These are phyloP conservation scores for Achroia grisella DNA, from an alignment of 1,140 invertebrate species.

Conservation along the genomic window DNA sequence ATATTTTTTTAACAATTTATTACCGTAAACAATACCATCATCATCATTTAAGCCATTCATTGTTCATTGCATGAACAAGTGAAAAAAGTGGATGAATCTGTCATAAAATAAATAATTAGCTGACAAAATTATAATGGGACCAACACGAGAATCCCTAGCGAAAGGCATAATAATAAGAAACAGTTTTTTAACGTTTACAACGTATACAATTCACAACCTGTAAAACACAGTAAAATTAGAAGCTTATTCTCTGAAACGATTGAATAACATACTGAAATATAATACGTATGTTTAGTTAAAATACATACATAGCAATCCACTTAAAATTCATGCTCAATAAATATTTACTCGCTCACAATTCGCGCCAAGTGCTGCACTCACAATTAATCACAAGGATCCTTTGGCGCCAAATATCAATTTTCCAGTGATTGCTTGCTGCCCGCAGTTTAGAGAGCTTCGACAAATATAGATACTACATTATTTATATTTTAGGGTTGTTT, in stretches of 20 bases:
- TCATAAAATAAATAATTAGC: not conserved
- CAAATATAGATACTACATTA: constrained; percentile 24
- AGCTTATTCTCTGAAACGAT: too few relatives aligned
- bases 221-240: too few relatives aligned
- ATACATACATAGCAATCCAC: constrained; percentile 15
- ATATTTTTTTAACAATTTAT: too few relatives aligned
- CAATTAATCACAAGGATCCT: constrained; percentile 42
- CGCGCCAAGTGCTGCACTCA: constrained; percentile 47
- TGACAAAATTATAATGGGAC: not conserved
- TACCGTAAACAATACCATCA: too few relatives aligned
- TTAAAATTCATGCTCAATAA: constrained; percentile 47
- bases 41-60: too few relatives aligned
- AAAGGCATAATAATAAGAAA: too few relatives aligned
- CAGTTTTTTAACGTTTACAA: too few relatives aligned
- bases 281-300: not conserved
- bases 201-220: too few relatives aligned
- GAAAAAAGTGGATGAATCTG: too few relatives aligned
- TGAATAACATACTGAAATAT: not conserved
- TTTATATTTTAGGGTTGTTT: not conserved
- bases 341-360: constrained; percentile 51
- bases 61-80: too few relatives aligned
- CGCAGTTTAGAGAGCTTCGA: constrained; percentile 31
- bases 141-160: too few relatives aligned
- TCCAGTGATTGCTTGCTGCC: constrained; percentile 51
- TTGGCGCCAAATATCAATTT: constrained; percentile 66